Percentiles rank a stretch among this genome's conserved stretches.
Evolutionary conservation across 2,113 vertebrate genomes (phyloP).

Genomic region (Cyrtonyx montezumae): DNA sequence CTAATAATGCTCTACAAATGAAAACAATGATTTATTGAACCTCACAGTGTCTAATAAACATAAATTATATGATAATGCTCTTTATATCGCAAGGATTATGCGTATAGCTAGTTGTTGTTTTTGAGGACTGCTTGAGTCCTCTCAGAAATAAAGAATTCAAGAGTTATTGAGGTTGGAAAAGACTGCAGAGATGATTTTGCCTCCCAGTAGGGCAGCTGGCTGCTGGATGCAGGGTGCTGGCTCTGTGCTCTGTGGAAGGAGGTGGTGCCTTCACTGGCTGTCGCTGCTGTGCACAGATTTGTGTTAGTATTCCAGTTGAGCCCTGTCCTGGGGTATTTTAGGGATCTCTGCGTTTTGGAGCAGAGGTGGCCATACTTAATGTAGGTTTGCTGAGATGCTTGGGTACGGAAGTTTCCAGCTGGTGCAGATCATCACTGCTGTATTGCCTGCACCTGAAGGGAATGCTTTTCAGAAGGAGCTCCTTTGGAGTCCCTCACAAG

Average conservation of each 20-base stretch:
- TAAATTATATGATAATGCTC: constrained; percentile 54
- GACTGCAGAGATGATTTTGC: no score
- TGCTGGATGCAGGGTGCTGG: accelerated
- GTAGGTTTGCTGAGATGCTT: neutral
- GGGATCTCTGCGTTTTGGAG: neutral
- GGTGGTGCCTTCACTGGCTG: neutral
- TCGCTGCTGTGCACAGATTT: neutral
- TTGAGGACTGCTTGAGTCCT: neutral
- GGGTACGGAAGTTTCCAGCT: neutral
- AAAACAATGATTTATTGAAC: constrained; percentile 65
- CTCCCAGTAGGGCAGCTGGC: no score
- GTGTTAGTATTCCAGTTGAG: neutral
- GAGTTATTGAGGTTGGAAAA: neutral
- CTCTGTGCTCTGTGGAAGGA: neutral
- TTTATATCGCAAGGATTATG: neutral
- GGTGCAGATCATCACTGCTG: neutral
- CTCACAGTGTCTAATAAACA: constrained; percentile 31
- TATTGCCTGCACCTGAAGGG: neutral
- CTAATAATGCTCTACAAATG: constrained; percentile 60
- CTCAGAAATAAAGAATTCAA: neutral
- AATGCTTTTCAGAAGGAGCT: neutral
- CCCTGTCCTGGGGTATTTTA: neutral
- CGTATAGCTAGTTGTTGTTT: neutral
- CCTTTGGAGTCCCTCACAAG: neutral
- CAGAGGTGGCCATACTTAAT: neutral